Base-by-base conservation (phyloP, 2,888 invertebrate species). In the Pocota personata region DNA sequence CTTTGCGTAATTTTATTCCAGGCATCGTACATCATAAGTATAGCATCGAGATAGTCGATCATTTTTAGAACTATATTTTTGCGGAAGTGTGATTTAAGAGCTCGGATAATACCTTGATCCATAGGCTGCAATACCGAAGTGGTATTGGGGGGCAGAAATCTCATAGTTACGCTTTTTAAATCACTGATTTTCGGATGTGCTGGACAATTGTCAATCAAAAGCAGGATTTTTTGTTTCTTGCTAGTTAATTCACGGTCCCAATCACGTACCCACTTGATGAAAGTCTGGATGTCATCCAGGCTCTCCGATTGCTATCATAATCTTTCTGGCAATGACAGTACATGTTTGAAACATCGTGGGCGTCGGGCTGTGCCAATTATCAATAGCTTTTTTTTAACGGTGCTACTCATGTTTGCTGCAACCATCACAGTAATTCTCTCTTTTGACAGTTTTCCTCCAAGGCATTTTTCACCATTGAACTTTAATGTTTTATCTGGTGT, bases 71-170 rank as follows among this genome's bases (percentile, higher is more conserved):
- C 27, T 16, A 64, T 30, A 48, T 21, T 64, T 64, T 46, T 64
- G 30, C 32, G 48, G 19, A 64, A 48, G 64, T 46, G 64, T 48
- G 64, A 64, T 64, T 64, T 48, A 48, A 64, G n/a, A 48, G 48
- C 16, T 64, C 32, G 48, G 24, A 48, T 32, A 46, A 64, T 60
- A 6, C 60, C 35, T 58, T 37, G 24, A 58, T 12, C 30, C 46
- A 30, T 64, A 1, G 35, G 12, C 35, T 32, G 64, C 64, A 64
- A 64, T 48, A 48, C 32, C 48, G 32, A 64, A 48, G 64, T 64
- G 48, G 48, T 48, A 48, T 64, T 48, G 32, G 46, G 48, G 35
- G 32, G 30, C 27, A 66, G 14, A 46, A 66, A 66, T 12, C 3
- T 32, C 30, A 50, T 50, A 50, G 24, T 50, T 50, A 50, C 50